These are phyloP conservation scores for Nycteola revayana DNA, from an alignment of 2,888 invertebrate species.

Conservation along the genomic window DNA sequence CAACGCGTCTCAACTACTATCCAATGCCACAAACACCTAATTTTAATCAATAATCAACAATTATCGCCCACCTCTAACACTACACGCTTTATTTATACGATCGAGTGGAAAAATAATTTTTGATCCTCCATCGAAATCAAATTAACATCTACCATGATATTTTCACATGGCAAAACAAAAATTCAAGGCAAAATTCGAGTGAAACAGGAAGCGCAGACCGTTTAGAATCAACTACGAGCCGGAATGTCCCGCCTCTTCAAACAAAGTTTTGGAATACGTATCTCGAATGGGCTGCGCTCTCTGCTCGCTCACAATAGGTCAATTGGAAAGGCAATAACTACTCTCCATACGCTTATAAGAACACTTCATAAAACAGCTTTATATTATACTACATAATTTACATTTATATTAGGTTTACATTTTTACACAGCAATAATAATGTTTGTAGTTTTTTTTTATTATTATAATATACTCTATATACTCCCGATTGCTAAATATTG, in stretches of 20 bases:
- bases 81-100: conserved; percentile 74
- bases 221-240: too few relatives aligned
- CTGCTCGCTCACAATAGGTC: conserved; percentile 31
- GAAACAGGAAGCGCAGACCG: conserved; percentile 32
- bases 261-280: too few relatives aligned
- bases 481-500: conserved; percentile 79
- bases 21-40: conserved; percentile 77
- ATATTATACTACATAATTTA: conserved; percentile 81
- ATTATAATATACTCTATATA: conserved; percentile 75
- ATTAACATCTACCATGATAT: conserved; percentile 63
- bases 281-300: conserved; percentile 25
- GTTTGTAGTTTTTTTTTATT: conserved; percentile 75
- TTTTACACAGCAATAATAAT: conserved; percentile 81
- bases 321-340: conserved; percentile 51
- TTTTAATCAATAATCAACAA: conserved; percentile 82
- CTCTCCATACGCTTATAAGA: conserved; percentile 75
- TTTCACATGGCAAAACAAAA: conserved; percentile 66
- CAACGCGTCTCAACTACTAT: conserved; percentile 53
- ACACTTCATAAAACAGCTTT: conserved; percentile 80
- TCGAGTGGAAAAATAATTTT: conserved; percentile 81
- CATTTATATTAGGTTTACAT: conserved; percentile 78
- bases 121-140: conserved; percentile 74
- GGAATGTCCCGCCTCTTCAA: too few relatives aligned
- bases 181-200: conserved; percentile 58
- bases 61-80: conserved; percentile 77